phyloP scores from a whole-genome alignment of 1,140 invertebrate genomes.

The Sminthurides bifidus region DNA sequence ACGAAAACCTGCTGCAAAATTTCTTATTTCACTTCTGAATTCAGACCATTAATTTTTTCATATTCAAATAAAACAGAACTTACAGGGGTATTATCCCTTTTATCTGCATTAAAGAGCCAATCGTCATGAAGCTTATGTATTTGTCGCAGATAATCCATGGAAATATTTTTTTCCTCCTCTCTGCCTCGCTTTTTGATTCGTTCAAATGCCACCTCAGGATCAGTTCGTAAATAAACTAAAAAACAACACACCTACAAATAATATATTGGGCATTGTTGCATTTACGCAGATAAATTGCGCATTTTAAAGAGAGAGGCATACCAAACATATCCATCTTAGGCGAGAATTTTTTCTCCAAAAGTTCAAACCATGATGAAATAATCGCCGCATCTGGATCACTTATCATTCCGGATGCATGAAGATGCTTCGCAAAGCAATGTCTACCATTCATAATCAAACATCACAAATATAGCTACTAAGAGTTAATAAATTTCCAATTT shows the following conservation, averaged over 20 bases:
- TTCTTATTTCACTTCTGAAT: too few relatives aligned
- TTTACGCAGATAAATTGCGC: too few relatives aligned
- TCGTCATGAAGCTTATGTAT: conserved; percentile 73
- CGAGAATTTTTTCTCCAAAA: conserved; percentile 56
- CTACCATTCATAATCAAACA: too few relatives aligned
- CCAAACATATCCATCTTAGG: conserved; percentile 72
- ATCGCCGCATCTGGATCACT: conserved; percentile 52
- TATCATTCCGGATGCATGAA: conserved; percentile 46
- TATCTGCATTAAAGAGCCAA: conserved; percentile 64
- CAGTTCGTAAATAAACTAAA: conserved; percentile 75
- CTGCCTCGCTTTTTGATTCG: conserved; percentile 62
- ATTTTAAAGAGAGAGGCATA: too few relatives aligned
- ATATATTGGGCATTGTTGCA: too few relatives aligned
- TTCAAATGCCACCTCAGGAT: conserved; percentile 65
- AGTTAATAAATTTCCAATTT: too few relatives aligned
- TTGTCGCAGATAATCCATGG: conserved; percentile 60
- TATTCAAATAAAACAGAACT: too few relatives aligned
- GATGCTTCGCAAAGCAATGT: conserved; percentile 72
- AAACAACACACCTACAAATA: too few relatives aligned
- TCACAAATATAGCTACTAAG: too few relatives aligned
- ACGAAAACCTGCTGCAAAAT: too few relatives aligned
- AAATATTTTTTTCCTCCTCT: conserved; percentile 62
- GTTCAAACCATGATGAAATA: conserved; percentile 72
- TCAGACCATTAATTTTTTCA: too few relatives aligned
- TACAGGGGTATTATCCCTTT: too few relatives aligned